phyloP scores from a whole-genome alignment of 2,888 invertebrate species.

The Drosophila cognata region DNA sequence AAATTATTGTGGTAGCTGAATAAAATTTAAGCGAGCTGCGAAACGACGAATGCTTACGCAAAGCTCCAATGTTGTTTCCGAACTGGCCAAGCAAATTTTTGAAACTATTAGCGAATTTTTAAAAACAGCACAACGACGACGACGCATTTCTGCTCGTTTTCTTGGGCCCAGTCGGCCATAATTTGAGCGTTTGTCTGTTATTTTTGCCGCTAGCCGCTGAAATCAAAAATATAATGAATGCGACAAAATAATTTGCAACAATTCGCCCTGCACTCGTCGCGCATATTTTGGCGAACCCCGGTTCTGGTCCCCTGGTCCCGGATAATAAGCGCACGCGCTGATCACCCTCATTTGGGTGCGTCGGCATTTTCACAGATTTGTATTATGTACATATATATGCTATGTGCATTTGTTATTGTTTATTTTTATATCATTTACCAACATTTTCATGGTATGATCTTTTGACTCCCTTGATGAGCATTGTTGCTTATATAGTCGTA shows the following conservation, averaged over 20 bases:
- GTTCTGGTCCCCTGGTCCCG: background rate
- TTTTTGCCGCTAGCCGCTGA: constrained; percentile 61
- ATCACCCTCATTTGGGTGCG: constrained; percentile 27
- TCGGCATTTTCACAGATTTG: constrained; percentile 27
- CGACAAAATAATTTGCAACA: constrained; percentile 69
- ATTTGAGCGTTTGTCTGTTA: constrained; percentile 67
- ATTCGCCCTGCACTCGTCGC: constrained; percentile 38
- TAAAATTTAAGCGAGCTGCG: constrained; percentile 8
- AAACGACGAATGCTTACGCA: constrained; percentile 73
- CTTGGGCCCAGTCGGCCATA: constrained; percentile 52
- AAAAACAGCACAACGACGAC: constrained; percentile 45
- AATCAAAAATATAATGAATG: constrained; percentile 53
- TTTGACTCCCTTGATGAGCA: constrained; percentile 6
- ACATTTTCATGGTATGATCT: constrained; percentile 41
- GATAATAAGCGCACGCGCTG: constrained; percentile 45
- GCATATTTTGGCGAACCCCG: constrained; percentile 2
- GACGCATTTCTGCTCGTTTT: constrained; percentile 18
- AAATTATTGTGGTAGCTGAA: constrained; percentile 20
- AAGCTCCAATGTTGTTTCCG: constrained; percentile 82
- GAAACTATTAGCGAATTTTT: constrained; percentile 82
- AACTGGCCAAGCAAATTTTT: constrained; percentile 83
- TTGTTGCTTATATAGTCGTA: constrained; percentile 1
- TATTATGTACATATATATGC: background rate
- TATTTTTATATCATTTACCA: constrained; percentile 44
- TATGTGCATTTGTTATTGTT: constrained; percentile 49